Conservation (phyloP, 2,888 invertebrate genomes). For the Tipula confusa region DNA sequence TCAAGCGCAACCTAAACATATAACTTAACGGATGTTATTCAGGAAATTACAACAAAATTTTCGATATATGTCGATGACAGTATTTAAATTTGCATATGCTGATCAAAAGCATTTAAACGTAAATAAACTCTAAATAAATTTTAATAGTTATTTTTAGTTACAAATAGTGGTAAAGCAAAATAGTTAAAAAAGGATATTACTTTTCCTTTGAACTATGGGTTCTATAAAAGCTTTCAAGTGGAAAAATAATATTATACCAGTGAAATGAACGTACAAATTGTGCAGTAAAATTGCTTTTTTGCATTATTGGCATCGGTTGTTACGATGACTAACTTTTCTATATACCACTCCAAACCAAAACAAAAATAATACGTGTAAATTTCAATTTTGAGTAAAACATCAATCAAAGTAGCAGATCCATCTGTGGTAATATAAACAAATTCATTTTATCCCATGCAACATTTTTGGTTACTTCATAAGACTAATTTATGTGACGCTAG, state of each 20-base stretch:
- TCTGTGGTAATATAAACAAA: too few species aligned
- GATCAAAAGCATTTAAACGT: neutral
- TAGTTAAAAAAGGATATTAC: neutral
- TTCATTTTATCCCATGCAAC: too few species aligned
- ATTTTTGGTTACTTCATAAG: too few species aligned
- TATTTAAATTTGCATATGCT: neutral
- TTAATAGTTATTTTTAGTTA: neutral
- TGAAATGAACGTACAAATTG: neutral
- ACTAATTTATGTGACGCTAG: too few species aligned
- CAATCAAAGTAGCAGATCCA: too few species aligned
- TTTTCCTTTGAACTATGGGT: neutral
- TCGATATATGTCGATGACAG: neutral
- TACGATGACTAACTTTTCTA: too few species aligned
- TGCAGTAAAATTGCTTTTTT: too few species aligned
- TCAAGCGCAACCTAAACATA: neutral
- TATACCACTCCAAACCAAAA: too few species aligned
- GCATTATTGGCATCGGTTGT: too few species aligned
- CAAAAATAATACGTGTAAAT: too few species aligned
- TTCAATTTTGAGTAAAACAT: too few species aligned
- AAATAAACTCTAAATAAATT: neutral
- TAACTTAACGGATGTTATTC: neutral
- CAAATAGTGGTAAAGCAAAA: neutral
- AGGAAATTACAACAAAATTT: neutral
- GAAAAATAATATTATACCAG: neutral
- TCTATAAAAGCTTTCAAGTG: neutral